These are phyloP conservation scores for Mactra quadrangularis DNA, from an alignment of 1,140 invertebrate species.

Conservation along the genomic window DNA sequence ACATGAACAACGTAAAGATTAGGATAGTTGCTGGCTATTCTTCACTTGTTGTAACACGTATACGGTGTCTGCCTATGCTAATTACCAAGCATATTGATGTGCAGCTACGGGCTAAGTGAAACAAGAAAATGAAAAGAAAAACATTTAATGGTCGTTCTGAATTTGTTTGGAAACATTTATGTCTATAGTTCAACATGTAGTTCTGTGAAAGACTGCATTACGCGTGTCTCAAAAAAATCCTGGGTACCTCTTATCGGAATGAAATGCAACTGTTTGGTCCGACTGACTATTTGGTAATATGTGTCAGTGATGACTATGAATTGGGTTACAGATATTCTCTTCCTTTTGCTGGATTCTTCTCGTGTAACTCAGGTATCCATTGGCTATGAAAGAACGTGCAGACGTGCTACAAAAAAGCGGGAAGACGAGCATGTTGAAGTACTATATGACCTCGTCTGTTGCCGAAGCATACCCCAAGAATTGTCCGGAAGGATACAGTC, in stretches of 20 bases:
- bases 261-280: constrained; percentile 48
- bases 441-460: constrained; percentile 27
- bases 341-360: constrained; percentile 73
- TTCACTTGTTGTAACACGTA: constrained; percentile 30
- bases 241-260: no score
- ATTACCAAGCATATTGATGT: constrained; percentile 51
- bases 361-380: constrained; percentile 71
- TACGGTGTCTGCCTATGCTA: background rate
- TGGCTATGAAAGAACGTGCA: constrained; percentile 62
- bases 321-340: constrained; percentile 61
- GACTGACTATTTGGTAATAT: constrained; percentile 51
- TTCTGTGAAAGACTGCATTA: constrained; percentile 64
- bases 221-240: no score
- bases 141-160: no score
- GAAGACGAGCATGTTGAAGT: constrained; percentile 1
- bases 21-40: constrained; percentile 40
- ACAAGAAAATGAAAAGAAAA: constrained; percentile 55
- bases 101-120: constrained; percentile 7
- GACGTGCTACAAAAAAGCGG: constrained; percentile 25
- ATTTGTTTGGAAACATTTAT: no score
- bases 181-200: no score
- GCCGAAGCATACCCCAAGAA: constrained; percentile 23
- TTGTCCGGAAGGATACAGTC: constrained; percentile 48
- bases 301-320: constrained; percentile 73
- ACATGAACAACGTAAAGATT: constrained; percentile 25